A percentile compares a stretch with the other conserved stretches of the same genome.
These are phyloP conservation scores for Peucedramus taeniatus DNA, from an alignment of 2,113 vertebrate species.

Conservation along the genomic window DNA sequence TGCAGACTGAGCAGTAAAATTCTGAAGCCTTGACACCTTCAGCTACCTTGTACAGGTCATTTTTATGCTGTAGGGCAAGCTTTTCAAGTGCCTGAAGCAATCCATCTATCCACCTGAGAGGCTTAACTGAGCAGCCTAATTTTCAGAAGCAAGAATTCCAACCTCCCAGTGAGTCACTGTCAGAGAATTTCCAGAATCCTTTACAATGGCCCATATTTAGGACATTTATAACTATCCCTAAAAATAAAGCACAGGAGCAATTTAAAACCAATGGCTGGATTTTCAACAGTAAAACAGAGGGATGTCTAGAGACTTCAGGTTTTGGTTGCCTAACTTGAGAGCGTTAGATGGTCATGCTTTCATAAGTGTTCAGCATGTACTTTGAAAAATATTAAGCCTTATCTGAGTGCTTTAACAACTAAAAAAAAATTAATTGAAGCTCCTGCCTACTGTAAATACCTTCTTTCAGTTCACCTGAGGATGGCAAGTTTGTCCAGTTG, in stretches of 20 bases:
- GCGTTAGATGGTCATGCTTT: background rate
- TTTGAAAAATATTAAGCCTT: background rate
- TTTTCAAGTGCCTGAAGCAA: constrained; percentile 1
- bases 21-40: background rate
- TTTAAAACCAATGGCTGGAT: background rate
- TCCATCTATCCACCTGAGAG: background rate
- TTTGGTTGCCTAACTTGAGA: background rate
- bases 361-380: background rate
- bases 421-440: background rate
- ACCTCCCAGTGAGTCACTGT: background rate
- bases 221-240: background rate
- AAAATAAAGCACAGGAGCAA: background rate
- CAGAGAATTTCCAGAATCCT: background rate
- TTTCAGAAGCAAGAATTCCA: background rate
- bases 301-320: background rate
- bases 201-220: background rate
- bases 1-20: background rate
- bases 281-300: background rate
- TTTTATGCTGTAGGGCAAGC: background rate
- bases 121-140: background rate
- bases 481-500: background rate
- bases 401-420: background rate
- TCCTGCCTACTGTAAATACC: background rate
- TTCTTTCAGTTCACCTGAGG: background rate
- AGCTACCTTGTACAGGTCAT: background rate